Conservation (phyloP, 2,797 vertebrate genomes). For the Thamnophis elegans region DNA sequence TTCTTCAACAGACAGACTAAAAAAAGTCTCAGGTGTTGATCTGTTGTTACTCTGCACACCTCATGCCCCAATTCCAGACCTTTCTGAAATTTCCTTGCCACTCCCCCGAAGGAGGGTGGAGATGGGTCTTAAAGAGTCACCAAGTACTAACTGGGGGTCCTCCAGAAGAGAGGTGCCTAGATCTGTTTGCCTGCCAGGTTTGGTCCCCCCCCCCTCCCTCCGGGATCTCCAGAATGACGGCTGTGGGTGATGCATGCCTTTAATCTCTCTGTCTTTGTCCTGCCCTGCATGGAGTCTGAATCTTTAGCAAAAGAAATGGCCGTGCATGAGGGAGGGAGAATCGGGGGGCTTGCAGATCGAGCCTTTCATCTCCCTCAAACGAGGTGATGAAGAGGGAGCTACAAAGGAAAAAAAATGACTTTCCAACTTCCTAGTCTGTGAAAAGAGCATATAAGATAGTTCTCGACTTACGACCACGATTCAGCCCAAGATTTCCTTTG, state of each 20-base stretch:
- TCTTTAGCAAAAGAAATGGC: constrained; percentile 58
- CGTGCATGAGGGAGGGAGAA: not conserved
- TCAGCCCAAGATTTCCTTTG: not conserved
- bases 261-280: constrained; percentile 71
- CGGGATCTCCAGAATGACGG: constrained; percentile 72
- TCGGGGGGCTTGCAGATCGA: not conserved
- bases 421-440: not conserved
- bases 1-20: not conserved
- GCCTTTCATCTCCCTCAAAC: not conserved
- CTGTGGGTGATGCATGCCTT: constrained; percentile 86
- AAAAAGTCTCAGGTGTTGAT: too few species aligned
- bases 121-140: constrained; percentile 78
- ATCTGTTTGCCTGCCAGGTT: constrained; percentile 55
- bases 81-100: not conserved
- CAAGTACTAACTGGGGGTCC: constrained; percentile 87
- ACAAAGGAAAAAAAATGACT: not conserved
- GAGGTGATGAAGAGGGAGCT: not conserved
- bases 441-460: not conserved
- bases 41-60: not conserved
- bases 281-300: constrained; percentile 79
- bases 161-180: constrained; percentile 59
- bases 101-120: constrained; percentile 15
- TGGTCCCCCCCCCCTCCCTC: constrained; percentile 41
- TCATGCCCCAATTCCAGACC: not conserved
- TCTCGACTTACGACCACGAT: too few species aligned